These are phyloP conservation scores for Rhopalosiphum maidis DNA, from an alignment of 1,140 invertebrate genomes.

Conservation along the genomic window DNA sequence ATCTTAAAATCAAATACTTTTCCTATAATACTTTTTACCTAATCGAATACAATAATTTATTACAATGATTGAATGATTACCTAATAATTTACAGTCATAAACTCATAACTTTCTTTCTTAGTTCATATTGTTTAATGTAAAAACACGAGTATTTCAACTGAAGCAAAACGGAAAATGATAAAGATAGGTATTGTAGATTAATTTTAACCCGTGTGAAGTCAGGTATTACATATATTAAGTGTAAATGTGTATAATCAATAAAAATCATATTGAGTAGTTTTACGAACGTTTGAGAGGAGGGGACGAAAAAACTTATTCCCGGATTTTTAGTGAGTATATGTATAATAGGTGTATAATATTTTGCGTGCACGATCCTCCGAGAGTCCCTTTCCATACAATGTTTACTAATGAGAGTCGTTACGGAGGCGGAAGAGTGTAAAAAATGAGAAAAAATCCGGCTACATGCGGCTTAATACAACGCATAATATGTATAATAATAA, in stretches of 20 bases:
- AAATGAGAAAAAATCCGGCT: background rate
- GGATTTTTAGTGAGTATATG: background rate
- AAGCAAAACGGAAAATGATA: too few relatives aligned
- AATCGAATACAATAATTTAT: too few relatives aligned
- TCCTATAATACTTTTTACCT: too few relatives aligned
- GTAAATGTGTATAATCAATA: background rate
- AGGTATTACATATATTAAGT: too few relatives aligned
- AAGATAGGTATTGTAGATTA: too few relatives aligned
- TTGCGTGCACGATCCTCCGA: background rate
- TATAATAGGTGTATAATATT: background rate
- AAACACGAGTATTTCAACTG: too few relatives aligned
- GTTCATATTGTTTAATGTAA: too few relatives aligned
- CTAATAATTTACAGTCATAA: too few relatives aligned
- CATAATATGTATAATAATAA: background rate
- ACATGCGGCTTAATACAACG: background rate
- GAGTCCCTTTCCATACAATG: background rate
- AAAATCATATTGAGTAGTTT: background rate
- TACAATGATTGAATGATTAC: too few relatives aligned
- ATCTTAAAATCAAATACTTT: too few relatives aligned
- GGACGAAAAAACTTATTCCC: background rate
- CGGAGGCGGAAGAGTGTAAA: background rate
- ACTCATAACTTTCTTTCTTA: too few relatives aligned
- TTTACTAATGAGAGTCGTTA: background rate
- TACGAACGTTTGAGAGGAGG: background rate
- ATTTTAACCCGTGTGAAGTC: too few relatives aligned